A percentile compares a stretch with the other conserved stretches of the same genome.
phyloP scores from a whole-genome alignment of 1,140 invertebrate genomes.

The Metopolophium dirhodum region DNA sequence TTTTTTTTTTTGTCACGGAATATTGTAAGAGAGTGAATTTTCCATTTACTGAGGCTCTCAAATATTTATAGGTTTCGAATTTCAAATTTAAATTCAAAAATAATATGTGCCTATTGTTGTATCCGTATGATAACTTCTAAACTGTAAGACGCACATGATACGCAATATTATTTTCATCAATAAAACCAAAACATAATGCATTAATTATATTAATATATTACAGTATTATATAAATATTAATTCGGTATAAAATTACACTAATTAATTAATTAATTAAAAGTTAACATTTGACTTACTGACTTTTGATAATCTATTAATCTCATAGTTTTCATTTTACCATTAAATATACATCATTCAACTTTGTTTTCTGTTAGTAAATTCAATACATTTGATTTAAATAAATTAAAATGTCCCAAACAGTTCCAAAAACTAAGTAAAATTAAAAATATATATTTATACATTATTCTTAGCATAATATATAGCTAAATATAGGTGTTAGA shows the following conservation, averaged over 20 bases:
- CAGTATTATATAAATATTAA: background rate
- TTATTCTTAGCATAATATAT: too few species aligned
- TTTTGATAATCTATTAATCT: background rate
- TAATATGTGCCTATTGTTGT: background rate
- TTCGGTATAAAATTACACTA: background rate
- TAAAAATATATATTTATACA: background rate
- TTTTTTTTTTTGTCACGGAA: slow-evolving; percentile 25
- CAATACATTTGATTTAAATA: background rate
- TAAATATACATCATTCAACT: background rate
- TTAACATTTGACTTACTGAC: background rate
- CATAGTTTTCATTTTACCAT: background rate
- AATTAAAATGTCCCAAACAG: background rate
- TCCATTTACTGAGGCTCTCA: background rate
- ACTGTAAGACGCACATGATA: background rate
- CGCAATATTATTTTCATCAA: background rate
- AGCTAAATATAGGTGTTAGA: background rate
- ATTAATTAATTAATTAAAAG: background rate
- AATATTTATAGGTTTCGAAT: background rate
- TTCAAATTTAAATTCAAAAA: slow-evolving; percentile 21
- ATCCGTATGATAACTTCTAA: background rate
- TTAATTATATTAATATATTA: too few species aligned
- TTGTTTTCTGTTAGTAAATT: background rate
- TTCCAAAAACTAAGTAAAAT: background rate
- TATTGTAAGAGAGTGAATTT: slow-evolving; percentile 44
- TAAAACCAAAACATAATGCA: background rate